Evolutionary conservation across 2,888 invertebrate genomes (phyloP).

Genomic region (Cheilosia vulpina): DNA sequence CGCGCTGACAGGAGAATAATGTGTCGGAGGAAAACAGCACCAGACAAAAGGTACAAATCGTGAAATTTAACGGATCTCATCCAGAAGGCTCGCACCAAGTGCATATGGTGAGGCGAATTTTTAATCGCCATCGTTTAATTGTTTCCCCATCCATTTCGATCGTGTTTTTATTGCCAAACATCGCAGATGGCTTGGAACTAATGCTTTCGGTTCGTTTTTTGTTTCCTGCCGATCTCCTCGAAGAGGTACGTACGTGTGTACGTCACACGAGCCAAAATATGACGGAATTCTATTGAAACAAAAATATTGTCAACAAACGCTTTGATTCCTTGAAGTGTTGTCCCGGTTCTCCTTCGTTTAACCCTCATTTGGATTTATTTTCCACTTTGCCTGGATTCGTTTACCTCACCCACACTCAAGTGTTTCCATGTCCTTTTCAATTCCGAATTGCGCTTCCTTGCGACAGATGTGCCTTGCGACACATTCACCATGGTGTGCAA

Average conservation of each 20-base stretch:
- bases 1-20: constrained; percentile 48
- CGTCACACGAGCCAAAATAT: constrained; percentile 15
- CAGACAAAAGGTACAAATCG: constrained; percentile 6
- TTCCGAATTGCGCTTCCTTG: constrained; percentile 45
- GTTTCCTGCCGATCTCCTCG: background rate
- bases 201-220: constrained; percentile 28
- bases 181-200: constrained; percentile 60
- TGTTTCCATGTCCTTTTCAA: constrained; percentile 56
- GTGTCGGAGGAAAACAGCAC: background rate
- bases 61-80: constrained; percentile 15
- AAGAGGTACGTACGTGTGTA: background rate
- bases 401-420: constrained; percentile 68
- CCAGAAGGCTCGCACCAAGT: constrained; percentile 6
- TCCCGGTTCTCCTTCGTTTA: constrained; percentile 35
- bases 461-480: constrained; percentile 68
- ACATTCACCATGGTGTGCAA: constrained; percentile 38
- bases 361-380: constrained; percentile 58
- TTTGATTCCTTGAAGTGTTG: constrained; percentile 31
- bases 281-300: background rate
- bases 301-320: constrained; percentile 59
- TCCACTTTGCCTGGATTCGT: constrained; percentile 38
- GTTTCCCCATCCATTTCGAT: constrained; percentile 37
- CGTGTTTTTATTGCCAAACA: constrained; percentile 40
- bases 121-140: constrained; percentile 67
- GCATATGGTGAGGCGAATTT: constrained; percentile 71